A percentile compares a stretch with the other conserved stretches of the same genome.
Evolutionary conservation across 1,140 invertebrate genomes (phyloP).

Genomic region (Cydia pomonella): DNA sequence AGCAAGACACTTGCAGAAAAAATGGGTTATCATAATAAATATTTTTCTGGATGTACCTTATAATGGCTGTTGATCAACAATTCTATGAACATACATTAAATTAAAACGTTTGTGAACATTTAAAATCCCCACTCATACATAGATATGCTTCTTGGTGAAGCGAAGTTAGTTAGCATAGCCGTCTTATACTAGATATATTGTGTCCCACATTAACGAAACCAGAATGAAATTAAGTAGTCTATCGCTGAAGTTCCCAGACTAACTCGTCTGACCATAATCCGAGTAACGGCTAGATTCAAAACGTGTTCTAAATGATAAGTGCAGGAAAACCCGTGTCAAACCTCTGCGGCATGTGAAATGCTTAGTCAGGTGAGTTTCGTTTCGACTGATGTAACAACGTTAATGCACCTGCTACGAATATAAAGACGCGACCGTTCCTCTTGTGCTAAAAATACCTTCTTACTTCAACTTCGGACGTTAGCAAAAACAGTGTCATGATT

Average conservation of each 20-base stretch:
- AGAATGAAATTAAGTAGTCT: background rate
- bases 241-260: background rate
- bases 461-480: background rate
- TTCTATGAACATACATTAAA: too few relatives aligned
- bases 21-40: too few relatives aligned
- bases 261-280: background rate
- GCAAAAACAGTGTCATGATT: too few relatives aligned
- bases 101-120: too few relatives aligned
- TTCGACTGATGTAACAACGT: constrained; percentile 13
- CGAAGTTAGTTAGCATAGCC: too few relatives aligned
- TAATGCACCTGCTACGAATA: background rate
- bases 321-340: background rate
- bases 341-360: constrained; percentile 8
- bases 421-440: background rate
- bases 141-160: too few relatives aligned
- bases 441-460: background rate
- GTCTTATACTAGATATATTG: background rate
- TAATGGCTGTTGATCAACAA: too few relatives aligned
- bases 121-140: too few relatives aligned
- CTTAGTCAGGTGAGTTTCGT: background rate
- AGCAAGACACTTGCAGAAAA: too few relatives aligned
- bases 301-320: constrained; percentile 19
- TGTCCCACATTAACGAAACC: background rate
- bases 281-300: background rate
- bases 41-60: too few relatives aligned